Conservation (phyloP, 2,113 vertebrate species). For the Takifugu flavidus region DNA sequence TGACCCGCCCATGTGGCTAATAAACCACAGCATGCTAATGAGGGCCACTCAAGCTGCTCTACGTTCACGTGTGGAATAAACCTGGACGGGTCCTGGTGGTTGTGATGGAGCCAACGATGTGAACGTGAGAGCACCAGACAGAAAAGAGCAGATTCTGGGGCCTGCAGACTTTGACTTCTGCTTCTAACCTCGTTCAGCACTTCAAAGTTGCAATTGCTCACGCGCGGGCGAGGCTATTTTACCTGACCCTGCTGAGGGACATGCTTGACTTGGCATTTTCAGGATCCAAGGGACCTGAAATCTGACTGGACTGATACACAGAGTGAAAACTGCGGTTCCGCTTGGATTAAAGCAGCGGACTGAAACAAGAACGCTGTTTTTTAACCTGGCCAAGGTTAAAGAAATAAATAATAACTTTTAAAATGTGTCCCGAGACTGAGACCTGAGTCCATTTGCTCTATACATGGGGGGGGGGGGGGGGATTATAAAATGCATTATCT, state of each 20-base stretch:
- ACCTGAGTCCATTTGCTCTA: no score
- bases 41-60: no score
- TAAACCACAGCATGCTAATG: no score
- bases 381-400: no score
- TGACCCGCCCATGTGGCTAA: no score
- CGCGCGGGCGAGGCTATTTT: slow-evolving; percentile 26
- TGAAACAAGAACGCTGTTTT: no score
- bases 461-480: no score
- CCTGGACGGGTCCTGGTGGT: no score
- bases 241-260: slow-evolving; percentile 32
- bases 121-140: slow-evolving; percentile 11
- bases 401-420: not conserved
- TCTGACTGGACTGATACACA: slow-evolving; percentile 9
- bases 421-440: not conserved
- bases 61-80: no score
- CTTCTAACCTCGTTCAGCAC: slow-evolving; percentile 61
- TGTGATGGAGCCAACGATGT: slow-evolving; percentile 24
- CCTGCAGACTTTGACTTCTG: slow-evolving; percentile 51
- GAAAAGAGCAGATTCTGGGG: slow-evolving; percentile 25
- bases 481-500: no score
- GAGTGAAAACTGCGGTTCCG: not conserved
- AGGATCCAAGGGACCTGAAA: slow-evolving; percentile 23
- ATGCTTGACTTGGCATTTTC: slow-evolving; percentile 50
- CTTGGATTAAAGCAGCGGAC: no score
- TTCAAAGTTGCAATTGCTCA: slow-evolving; percentile 63